Evolutionary conservation across 2,797 vertebrate species (phyloP).

Genomic region (Loris lydekkerianus): DNA sequence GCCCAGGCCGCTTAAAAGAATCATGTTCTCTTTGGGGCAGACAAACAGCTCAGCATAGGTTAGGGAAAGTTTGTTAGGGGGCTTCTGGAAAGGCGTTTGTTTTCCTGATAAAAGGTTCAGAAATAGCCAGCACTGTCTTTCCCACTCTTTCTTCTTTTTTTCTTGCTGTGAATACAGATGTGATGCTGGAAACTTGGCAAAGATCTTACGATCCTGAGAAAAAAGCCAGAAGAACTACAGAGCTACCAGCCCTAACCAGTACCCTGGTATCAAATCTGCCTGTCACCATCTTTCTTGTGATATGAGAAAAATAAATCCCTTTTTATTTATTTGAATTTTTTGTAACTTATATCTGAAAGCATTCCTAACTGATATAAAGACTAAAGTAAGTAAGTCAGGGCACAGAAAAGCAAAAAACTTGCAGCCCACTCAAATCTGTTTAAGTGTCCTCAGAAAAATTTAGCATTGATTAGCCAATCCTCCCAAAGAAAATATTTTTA

Average conservation of each 20-base stretch:
- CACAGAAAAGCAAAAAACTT: not conserved
- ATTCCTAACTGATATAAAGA: slow-evolving; percentile 5
- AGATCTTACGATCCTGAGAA: not conserved
- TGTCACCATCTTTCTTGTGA: not conserved
- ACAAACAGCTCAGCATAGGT: not conserved
- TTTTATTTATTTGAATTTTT: not conserved
- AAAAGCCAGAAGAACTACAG: not conserved
- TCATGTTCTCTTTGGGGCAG: not conserved
- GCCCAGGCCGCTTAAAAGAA: not conserved
- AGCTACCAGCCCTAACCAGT: not conserved
- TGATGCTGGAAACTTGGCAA: not conserved
- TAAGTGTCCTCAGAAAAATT: not conserved
- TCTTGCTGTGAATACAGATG: not conserved
- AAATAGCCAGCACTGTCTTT: not conserved
- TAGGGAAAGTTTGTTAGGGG: not conserved
- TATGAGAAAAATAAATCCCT: not conserved
- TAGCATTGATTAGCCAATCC: not conserved
- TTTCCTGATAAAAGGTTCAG: not conserved
- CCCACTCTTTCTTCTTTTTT: not conserved
- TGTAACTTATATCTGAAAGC: not conserved
- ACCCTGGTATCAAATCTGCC: not conserved
- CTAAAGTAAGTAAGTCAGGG: slow-evolving; percentile 12
- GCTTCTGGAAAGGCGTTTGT: not conserved
- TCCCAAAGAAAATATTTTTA: not conserved
- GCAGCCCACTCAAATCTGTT: not conserved